Evolutionary conservation across 2,797 vertebrate genomes (phyloP), one percentile per base, ranked within the genome.

Genomic region (Nannoperca australis): DNA sequence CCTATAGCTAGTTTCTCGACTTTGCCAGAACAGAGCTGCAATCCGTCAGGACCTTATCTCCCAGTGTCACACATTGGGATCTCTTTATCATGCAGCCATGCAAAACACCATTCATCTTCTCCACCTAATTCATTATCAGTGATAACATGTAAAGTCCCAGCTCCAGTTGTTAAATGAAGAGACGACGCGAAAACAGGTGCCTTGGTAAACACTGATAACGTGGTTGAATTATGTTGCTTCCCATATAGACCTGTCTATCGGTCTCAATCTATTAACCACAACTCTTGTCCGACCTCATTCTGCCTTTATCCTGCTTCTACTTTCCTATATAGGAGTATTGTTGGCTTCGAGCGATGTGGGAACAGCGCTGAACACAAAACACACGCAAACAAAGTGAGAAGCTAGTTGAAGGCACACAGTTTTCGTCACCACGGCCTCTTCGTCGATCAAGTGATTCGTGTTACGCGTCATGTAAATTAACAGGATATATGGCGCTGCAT

Each of bases 21-120:
- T 95, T 94, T 95, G 93, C 92, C 87, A 82, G 83, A 84, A 85
- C 78, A 89, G 84, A 85, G 75, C 88, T 66, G 91, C 85, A 93
- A 95, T 95, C 92, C 86, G 93, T 95, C 94, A 95, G 85, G 67
- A 64, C 76, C 93, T 95, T 95, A 96, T 95, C 95, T 92, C 60
- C 40, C 55, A 0, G 61, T 79, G 93, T 95, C 94, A 94, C 90
- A 87, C 73, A 27, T 61, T 27, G 78, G 90, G 85, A 93, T 92
- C 91, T 94, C 92, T 94, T 95, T 95, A 95, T 95, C 94, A 93
- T 92, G 93, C 94, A 94, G 91, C 92, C 89, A 94, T 95, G 93
- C 94, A 95, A 95, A 95, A 93, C 94, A 93, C 92, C 92, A 95
- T 95, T 95, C 89, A 86, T 96, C 95, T 94, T 94, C 92, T 72